Evolutionary conservation across 1,140 invertebrate species (phyloP), one percentile per base, ranked within the genome.

Genomic region (Ceratosolen solmsi): DNA sequence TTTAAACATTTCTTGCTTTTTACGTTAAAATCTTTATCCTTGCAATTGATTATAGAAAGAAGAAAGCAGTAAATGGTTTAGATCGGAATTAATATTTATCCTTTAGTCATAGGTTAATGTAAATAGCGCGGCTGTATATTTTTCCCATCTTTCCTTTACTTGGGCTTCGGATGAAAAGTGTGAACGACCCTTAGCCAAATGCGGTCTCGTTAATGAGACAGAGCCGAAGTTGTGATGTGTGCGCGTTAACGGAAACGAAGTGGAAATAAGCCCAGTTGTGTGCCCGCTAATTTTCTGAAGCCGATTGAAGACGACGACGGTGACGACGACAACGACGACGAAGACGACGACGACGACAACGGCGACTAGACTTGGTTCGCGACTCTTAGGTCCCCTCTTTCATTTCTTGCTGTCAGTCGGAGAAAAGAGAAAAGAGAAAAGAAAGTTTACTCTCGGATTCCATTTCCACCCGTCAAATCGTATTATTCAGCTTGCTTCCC

Each of bases 181-280:
- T 80, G 76, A 87, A 84, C 82, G 83, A 80, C 46, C 77, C 71
- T 65, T 80, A 27, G 74, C 27, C 33, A 38, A 2, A 17, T n/a
- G 36, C n/a, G 38, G 74, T 56, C 36, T 38, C n/a, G 36, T 63
- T 63, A 76, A 76, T 63, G 74, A 76, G 74, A 76, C 74, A 56
- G 79, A 71, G 86, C 84, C 79, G 83, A 84, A 86, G 85, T 85
- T 86, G 82, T 84, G 77, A 75, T 84, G 82, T 83, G 83, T 80
- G 73, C 82, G 49, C 80, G 49, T 74, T 73, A 72, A 81, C 82
- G 86, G 86, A 88, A 88, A 88, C 86, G 83, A 86, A 84, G 84
- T 87, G 87, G 85, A 89, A 88, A 86, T 88, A 87, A 88, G 83
- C 85, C 76, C 82, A 82, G 85, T 84, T 84, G 81, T 25, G 22